A percentile compares a stretch with the other conserved stretches of the same genome.
phyloP scores from a whole-genome alignment of 1,140 invertebrate genomes.

The Temnothorax longispinosus region DNA sequence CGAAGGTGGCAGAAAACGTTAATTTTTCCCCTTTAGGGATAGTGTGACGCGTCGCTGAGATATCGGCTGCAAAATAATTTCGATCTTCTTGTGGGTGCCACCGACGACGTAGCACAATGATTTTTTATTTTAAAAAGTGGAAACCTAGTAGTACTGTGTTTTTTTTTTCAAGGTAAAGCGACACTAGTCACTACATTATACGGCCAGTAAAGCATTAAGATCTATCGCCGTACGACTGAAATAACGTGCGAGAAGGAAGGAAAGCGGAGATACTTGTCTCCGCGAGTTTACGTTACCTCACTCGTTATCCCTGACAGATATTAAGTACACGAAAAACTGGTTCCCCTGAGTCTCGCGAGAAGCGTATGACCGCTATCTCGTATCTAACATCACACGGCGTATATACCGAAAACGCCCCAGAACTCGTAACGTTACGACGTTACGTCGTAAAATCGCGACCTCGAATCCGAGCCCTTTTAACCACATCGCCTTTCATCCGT shows the following conservation, averaged over 20 bases:
- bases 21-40: neutral
- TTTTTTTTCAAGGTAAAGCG: neutral
- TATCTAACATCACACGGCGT: slow-evolving; percentile 67
- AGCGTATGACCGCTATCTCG: slow-evolving; percentile 72
- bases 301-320: slow-evolving; percentile 66
- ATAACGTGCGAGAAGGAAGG: slow-evolving; percentile 5
- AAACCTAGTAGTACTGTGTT: neutral
- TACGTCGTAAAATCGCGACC: neutral
- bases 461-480: slow-evolving; percentile 24
- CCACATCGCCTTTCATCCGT: slow-evolving; percentile 20
- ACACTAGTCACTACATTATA: neutral
- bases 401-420: slow-evolving; percentile 52
- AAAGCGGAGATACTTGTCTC: slow-evolving; percentile 49
- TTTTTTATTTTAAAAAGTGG: neutral
- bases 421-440: slow-evolving; percentile 17
- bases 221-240: neutral
- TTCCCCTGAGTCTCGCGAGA: slow-evolving; percentile 43
- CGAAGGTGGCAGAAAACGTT: slow-evolving; percentile 24
- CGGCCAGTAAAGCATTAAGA: neutral
- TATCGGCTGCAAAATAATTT: neutral
- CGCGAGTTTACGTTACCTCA: slow-evolving; percentile 60
- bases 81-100: neutral
- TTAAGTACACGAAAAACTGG: slow-evolving; percentile 73
- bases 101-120: neutral
- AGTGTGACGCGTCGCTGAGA: neutral